These are phyloP conservation scores for Xanthorhoe designata DNA, from an alignment of 2,888 invertebrate genomes.

Conservation along the genomic window DNA sequence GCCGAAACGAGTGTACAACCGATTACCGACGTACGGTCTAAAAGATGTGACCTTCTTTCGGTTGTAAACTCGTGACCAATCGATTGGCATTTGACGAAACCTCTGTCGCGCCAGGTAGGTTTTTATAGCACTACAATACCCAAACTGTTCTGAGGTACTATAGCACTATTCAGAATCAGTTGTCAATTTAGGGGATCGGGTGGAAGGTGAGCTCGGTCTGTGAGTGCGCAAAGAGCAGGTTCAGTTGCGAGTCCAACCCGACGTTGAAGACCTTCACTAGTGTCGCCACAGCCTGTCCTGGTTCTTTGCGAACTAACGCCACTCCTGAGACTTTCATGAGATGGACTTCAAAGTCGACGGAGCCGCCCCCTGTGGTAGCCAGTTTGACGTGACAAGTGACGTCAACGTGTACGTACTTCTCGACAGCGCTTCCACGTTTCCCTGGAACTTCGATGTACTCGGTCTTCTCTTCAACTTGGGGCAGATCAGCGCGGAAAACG, in stretches of 20 bases:
- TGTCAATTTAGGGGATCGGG: constrained; percentile 77
- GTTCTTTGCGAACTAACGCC: constrained; percentile 87
- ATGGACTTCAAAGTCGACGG: constrained; percentile 85
- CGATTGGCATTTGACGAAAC: constrained; percentile 76
- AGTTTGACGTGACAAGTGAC: constrained; percentile 88
- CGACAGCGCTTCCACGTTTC: constrained; percentile 79
- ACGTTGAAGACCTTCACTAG: constrained; percentile 87
- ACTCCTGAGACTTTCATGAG: constrained; percentile 89
- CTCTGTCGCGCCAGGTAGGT: constrained; percentile 76
- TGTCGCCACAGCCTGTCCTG: constrained; percentile 81
- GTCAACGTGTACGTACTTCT: constrained; percentile 88
- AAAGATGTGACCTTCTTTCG: constrained; percentile 53
- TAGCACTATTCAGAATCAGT: constrained; percentile 68
- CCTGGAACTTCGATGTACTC: constrained; percentile 83
- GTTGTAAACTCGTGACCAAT: constrained; percentile 73
- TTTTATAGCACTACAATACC: constrained; percentile 68
- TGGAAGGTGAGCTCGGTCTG: constrained; percentile 88
- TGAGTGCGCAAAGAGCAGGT: constrained; percentile 87
- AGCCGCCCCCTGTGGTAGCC: constrained; percentile 85
- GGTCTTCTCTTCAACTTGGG: constrained; percentile 88
- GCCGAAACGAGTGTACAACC: constrained; percentile 59
- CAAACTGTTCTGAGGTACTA: constrained; percentile 51
- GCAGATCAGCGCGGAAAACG: constrained; percentile 88
- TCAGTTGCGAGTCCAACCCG: constrained; percentile 89
- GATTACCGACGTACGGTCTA: constrained; percentile 44